Percentiles rank a stretch among this genome's conserved stretches.
Conservation (phyloP, 2,888 invertebrate genomes). For the Pseudococcus longispinus region DNA sequence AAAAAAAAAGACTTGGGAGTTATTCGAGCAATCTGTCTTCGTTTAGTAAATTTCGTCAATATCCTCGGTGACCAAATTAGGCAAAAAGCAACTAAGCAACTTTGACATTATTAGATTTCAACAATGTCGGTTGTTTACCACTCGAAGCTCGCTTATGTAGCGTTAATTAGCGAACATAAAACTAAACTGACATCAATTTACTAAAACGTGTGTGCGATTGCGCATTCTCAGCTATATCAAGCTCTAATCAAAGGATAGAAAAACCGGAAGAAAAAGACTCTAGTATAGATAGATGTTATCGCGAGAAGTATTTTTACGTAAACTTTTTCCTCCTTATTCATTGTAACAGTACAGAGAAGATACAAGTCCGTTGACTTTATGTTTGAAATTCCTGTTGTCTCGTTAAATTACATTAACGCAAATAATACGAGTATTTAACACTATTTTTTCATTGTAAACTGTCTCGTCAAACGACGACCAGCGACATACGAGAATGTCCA, state of each 20-base stretch:
- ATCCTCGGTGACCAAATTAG: not conserved
- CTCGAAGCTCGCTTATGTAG: not conserved
- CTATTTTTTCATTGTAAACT: slow-evolving; percentile 40
- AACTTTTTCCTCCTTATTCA: not conserved
- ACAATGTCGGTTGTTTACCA: not conserved
- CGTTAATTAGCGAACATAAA: slow-evolving; percentile 27
- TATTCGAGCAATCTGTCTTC: not conserved
- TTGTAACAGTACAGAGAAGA: not conserved
- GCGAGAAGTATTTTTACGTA: not conserved
- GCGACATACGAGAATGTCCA: slow-evolving; percentile 25
- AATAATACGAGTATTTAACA: slow-evolving; percentile 42
- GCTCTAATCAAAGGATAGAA: not conserved
- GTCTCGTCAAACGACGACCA: slow-evolving; percentile 13
- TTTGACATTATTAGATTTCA: not conserved
- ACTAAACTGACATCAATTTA: slow-evolving; percentile 1
- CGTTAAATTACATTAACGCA: slow-evolving; percentile 44
- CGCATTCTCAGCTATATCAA: slow-evolving; percentile 13
- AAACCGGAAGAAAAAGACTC: slow-evolving; percentile 19
- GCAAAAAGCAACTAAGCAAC: not conserved
- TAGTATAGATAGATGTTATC: not conserved
- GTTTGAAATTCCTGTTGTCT: slow-evolving; percentile 43
- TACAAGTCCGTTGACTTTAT: slow-evolving; percentile 35
- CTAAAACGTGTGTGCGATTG: slow-evolving; percentile 24
- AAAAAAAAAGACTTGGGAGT: not conserved
- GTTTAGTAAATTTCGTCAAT: not conserved